Percentiles rank a stretch among this genome's conserved stretches.
Conservation (phyloP, 2,888 invertebrate species). For the Lampropteryx suffumata region DNA sequence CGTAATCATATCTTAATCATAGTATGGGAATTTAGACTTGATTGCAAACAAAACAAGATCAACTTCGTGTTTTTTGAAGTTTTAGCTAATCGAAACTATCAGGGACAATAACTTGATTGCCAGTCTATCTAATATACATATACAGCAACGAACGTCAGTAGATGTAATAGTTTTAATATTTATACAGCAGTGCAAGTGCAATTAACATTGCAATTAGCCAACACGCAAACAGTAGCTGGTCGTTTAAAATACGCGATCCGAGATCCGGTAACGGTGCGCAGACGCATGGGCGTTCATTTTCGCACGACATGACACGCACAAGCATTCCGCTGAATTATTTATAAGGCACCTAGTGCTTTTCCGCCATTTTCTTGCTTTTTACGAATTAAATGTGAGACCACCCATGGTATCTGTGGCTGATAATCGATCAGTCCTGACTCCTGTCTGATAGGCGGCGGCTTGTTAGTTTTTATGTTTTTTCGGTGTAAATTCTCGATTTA, state of each 20-base stretch:
- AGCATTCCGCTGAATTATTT: constrained; percentile 71
- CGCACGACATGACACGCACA: constrained; percentile 59
- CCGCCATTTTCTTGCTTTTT: constrained; percentile 64
- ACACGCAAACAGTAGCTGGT: constrained; percentile 33
- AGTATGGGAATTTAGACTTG: no score
- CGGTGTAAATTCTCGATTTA: constrained; percentile 44
- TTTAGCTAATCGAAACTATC: no score
- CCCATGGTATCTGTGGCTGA: constrained; percentile 42
- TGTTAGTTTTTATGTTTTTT: constrained; percentile 54
- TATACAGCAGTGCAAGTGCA: constrained; percentile 31
- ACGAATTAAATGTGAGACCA: constrained; percentile 43
- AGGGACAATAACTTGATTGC: no score
- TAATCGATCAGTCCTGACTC: constrained; percentile 32
- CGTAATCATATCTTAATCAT: no score
- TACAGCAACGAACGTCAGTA: constrained; percentile 18
- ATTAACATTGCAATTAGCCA: constrained; percentile 36
- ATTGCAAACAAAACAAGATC: no score
- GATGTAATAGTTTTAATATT: constrained; percentile 30
- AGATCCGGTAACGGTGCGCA: constrained; percentile 48
- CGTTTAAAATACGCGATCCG: constrained; percentile 38
- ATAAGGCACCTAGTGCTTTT: constrained; percentile 65
- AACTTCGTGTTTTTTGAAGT: no score
- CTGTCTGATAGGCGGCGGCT: constrained; percentile 29
- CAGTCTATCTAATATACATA: constrained; percentile 6
- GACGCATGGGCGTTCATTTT: constrained; percentile 55